A percentile compares a stretch with the other conserved stretches of the same genome.
Evolutionary conservation across 2,113 vertebrate species (phyloP).

Genomic region (Macaca nemestrina): DNA sequence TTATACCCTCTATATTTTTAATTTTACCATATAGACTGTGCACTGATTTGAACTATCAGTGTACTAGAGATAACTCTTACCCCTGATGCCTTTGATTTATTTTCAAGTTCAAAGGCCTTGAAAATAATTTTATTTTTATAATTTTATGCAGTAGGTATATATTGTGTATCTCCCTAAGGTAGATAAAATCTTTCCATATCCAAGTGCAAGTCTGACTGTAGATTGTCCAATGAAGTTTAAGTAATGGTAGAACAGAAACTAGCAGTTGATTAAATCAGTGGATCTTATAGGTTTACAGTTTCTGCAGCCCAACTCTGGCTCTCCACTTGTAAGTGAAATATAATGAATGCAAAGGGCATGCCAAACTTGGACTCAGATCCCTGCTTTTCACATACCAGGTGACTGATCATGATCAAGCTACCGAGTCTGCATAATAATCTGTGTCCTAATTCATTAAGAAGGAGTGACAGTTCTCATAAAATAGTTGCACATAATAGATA

Average conservation of each 20-base stretch:
- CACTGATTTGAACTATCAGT: background rate
- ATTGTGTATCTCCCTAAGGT: background rate
- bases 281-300: background rate
- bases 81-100: background rate
- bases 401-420: background rate
- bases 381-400: background rate
- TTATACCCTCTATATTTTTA: background rate
- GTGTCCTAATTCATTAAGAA: background rate
- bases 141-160: background rate
- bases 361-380: background rate
- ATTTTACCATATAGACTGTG: background rate
- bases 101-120: background rate
- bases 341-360: background rate
- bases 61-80: background rate
- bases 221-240: background rate
- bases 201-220: background rate
- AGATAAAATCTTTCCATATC: slow-evolving; percentile 11
- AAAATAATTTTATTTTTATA: background rate
- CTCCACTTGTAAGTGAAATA: background rate
- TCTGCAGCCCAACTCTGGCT: rapidly evolving
- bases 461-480: background rate
- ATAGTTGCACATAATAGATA: background rate
- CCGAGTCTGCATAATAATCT: background rate
- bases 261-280: background rate
- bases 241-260: background rate